Conservation (phyloP, 2,888 invertebrate genomes). For the Junonia oenone region DNA sequence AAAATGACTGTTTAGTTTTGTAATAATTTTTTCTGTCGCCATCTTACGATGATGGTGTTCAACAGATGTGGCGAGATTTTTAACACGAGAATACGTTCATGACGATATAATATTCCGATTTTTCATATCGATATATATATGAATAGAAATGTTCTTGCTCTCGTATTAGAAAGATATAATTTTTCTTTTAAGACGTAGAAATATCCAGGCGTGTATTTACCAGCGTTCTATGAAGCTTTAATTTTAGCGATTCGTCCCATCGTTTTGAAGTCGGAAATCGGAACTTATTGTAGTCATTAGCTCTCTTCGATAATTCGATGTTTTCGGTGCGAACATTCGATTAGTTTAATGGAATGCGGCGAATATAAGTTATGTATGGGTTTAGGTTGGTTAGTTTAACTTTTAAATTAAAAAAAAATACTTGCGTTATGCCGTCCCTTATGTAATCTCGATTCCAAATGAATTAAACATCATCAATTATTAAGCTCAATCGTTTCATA, state of each 20-base stretch:
- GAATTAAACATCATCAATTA: not conserved
- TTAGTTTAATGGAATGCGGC: not conserved
- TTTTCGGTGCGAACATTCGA: not conserved
- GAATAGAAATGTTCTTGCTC: not conserved
- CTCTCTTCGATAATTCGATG: conserved; percentile 43
- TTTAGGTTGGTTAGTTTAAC: conserved; percentile 7
- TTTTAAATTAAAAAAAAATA: not conserved
- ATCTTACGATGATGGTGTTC: not conserved
- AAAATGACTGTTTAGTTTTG: conserved; percentile 53
- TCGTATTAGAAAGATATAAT: not conserved
- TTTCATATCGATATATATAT: not conserved
- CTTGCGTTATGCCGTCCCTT: conserved; percentile 16
- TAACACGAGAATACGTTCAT: not conserved
- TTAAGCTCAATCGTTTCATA: not conserved
- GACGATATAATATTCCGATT: conserved; percentile 4
- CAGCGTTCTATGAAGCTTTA: conserved; percentile 52
- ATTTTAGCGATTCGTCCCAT: conserved; percentile 63
- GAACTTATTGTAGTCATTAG: conserved; percentile 60
- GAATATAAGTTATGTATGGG: not conserved
- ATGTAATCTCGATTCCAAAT: not conserved
- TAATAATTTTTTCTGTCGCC: conserved; percentile 33
- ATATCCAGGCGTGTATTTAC: conserved; percentile 22
- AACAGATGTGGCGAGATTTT: conserved; percentile 1
- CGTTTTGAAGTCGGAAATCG: conserved; percentile 51
- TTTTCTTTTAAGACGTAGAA: conserved; percentile 3